A percentile compares a stretch with the other conserved stretches of the same genome.
phyloP scores from a whole-genome alignment of 1,140 invertebrate species.

The Daktulosphaira vitifoliae region DNA sequence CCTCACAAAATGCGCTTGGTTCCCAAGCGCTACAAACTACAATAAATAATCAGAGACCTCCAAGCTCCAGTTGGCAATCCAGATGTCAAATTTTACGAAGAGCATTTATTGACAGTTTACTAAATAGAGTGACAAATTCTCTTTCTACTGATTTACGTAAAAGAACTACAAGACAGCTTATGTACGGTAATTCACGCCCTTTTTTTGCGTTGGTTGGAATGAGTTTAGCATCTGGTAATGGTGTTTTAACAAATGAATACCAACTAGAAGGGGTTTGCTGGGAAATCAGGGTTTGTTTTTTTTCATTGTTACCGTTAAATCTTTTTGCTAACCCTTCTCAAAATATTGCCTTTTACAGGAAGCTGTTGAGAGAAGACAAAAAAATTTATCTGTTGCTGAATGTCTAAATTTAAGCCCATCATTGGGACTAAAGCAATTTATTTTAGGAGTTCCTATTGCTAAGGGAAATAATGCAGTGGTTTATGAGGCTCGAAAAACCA shows the following conservation, averaged over 20 bases:
- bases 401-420: slow-evolving; percentile 43
- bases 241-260: slow-evolving; percentile 68
- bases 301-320: no score
- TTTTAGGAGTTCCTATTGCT: slow-evolving; percentile 60
- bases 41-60: not conserved
- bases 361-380: slow-evolving; percentile 55
- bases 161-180: slow-evolving; percentile 52
- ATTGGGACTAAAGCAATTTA: slow-evolving; percentile 52
- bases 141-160: slow-evolving; percentile 54
- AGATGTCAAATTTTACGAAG: slow-evolving; percentile 46
- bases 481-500: slow-evolving; percentile 52
- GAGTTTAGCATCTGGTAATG: slow-evolving; percentile 60
- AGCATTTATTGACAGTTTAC: slow-evolving; percentile 58
- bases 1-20: not conserved
- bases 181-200: slow-evolving; percentile 61
- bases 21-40: slow-evolving; percentile 13
- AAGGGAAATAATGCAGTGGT: slow-evolving; percentile 78
- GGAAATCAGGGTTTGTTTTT: slow-evolving; percentile 59
- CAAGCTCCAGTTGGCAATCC: slow-evolving; percentile 30
- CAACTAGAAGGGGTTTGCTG: slow-evolving; percentile 68
- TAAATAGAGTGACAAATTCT: slow-evolving; percentile 58
- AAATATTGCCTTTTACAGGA: slow-evolving; percentile 44
- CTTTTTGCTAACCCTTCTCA: not conserved
- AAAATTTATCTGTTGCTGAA: slow-evolving; percentile 48
- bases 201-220: slow-evolving; percentile 68